Evolutionary conservation across 2,113 vertebrate species (phyloP), one percentile per base, ranked within the genome.

Genomic region (Struthio camelus): DNA sequence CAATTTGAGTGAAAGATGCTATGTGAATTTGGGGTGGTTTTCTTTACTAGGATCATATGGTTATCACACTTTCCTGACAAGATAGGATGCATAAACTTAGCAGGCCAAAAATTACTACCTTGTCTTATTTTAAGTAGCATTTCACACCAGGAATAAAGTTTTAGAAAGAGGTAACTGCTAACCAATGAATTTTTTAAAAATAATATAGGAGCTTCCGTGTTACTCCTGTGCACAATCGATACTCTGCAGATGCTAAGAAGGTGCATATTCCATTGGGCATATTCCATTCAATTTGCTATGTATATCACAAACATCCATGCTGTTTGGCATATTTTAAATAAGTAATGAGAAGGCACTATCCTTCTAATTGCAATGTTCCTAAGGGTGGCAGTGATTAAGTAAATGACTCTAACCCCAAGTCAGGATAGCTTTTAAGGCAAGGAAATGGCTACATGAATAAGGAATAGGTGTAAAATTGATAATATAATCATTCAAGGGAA

Each of bases 1-100:
- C 58, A 4, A n/a, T 30, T 51, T 0, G 0, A 64, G 11, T 2
- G 24, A 80, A 24, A 0, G 36, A 8, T 10, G 46, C 69, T 64
- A 0, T 3, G 42, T 82, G 20, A 7, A 6, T 14, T 9, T 0
- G 30, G 30, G 56, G 6, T 46, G 4, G 58, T 16, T 84, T 61
- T 78, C 28, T 50, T 44, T 28, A 2, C 64, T 76, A 9, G 15
- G 34, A 15, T 23, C 4, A 0, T 36, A 7, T 5, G 42, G 2
- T 62, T 36, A 34, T 32, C 54, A 11, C 69, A 11, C 69, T 89
- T 79, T 7, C 40, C 85, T 28, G 34, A 15, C 4, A 1, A 10
- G 64, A 3, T 9, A 2, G 0, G 23, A 17, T 32, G 51, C n/a
- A 24, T 17, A 18, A 80, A 4, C 38, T 44, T 66, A 40, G 58